Evolutionary conservation across 2,113 vertebrate genomes (phyloP).

Genomic region (Phalacrocorax aristotelis): DNA sequence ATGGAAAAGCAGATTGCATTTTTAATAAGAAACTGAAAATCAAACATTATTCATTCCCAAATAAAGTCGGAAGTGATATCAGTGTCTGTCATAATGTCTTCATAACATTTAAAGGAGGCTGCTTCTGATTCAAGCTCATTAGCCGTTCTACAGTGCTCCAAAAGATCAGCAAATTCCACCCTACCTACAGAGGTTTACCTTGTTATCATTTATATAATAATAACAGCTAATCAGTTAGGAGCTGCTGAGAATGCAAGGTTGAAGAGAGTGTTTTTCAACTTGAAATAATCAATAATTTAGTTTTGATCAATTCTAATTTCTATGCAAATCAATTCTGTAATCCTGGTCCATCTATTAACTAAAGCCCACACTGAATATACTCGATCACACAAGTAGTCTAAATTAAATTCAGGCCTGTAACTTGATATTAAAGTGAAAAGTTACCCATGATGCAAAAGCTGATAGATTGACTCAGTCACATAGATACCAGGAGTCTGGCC

Average conservation of each 20-base stretch:
- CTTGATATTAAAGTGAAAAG: not conserved
- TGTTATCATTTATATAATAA: not conserved
- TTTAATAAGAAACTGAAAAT: not conserved
- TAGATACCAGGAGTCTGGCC: not conserved
- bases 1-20: not conserved
- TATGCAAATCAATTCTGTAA: slow-evolving; percentile 1
- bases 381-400: not conserved
- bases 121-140: not conserved
- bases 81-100: not conserved
- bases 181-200: not conserved
- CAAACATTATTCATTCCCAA: not conserved
- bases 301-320: slow-evolving; percentile 38
- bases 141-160: not conserved
- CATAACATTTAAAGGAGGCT: not conserved
- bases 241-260: not conserved
- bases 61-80: not conserved
- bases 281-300: slow-evolving; percentile 34
- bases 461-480: not conserved
- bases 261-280: not conserved
- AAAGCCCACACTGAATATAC: not conserved
- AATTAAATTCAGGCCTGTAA: not conserved
- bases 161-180: not conserved
- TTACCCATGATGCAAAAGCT: not conserved
- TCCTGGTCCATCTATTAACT: not conserved
- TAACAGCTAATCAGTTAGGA: not conserved